A percentile compares a stretch with the other conserved stretches of the same genome.
phyloP scores from a whole-genome alignment of 1,140 invertebrate species.

The Orius insidiosus region DNA sequence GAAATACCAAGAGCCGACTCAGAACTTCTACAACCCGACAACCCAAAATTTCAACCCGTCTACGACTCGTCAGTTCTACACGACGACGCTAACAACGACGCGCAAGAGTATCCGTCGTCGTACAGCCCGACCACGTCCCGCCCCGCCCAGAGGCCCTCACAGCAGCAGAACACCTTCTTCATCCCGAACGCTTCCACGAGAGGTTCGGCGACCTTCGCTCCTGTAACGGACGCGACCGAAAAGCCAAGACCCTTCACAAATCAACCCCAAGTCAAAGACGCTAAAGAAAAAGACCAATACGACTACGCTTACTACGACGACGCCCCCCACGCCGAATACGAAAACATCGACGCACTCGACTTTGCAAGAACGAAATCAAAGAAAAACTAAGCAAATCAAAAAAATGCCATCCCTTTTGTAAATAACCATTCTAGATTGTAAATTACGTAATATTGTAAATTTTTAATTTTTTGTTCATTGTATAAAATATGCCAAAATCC shows the following conservation, averaged over 20 bases:
- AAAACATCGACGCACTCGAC: conserved; percentile 19
- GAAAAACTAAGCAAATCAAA: conserved; percentile 9
- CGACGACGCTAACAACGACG: conserved; percentile 3
- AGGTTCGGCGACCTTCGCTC: neutral
- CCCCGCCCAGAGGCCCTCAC: conserved; percentile 4
- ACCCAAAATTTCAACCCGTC: conserved; percentile 3
- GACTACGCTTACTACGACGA: conserved; percentile 23
- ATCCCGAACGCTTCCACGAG: conserved; percentile 1
- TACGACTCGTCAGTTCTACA: neutral
- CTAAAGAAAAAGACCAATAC: conserved; percentile 19
- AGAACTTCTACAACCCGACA: neutral
- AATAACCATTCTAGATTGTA: no score
- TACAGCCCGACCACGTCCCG: conserved; percentile 7
- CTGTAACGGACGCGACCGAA: conserved; percentile 6
- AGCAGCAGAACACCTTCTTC: neutral
- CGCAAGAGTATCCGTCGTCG: conserved; percentile 5
- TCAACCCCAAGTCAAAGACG: conserved; percentile 5
- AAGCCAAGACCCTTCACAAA: conserved; percentile 11
- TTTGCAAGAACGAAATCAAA: conserved; percentile 19
- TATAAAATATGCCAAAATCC: no score
- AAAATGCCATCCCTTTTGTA: no score
- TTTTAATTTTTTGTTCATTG: no score
- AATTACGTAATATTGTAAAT: no score
- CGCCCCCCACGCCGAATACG: conserved; percentile 20
- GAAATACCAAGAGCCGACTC: neutral